phyloP scores from a whole-genome alignment of 1,140 invertebrate genomes.

The Ceratina japonica region DNA sequence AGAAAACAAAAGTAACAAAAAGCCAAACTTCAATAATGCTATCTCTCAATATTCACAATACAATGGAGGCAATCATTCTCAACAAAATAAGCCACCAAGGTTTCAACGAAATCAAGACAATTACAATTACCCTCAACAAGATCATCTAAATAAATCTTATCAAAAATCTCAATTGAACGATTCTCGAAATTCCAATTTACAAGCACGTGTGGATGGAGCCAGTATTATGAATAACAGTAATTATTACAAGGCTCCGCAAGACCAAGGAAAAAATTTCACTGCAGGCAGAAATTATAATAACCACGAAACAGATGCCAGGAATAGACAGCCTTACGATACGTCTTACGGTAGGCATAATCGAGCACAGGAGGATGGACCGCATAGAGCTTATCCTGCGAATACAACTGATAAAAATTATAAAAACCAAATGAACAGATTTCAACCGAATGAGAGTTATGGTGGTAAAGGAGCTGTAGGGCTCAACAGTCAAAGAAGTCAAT shows the following conservation, averaged over 20 bases:
- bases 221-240: conserved; percentile 50
- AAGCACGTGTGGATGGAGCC: conserved; percentile 56
- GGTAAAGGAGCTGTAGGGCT: conserved; percentile 46
- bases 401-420: conserved; percentile 68
- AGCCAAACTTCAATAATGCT: conserved; percentile 58
- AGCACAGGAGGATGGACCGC: conserved; percentile 57
- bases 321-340: conserved; percentile 61
- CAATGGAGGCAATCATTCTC: conserved; percentile 52
- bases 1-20: conserved; percentile 66
- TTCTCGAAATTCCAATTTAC: conserved; percentile 59
- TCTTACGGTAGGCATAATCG: conserved; percentile 66
- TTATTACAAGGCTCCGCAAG: conserved; percentile 55
- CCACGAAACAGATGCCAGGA: conserved; percentile 55
- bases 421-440: conserved; percentile 64
- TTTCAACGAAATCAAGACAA: conserved; percentile 73
- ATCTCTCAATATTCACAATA: conserved; percentile 60
- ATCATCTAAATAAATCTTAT: conserved; percentile 52
- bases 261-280: conserved; percentile 56
- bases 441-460: conserved; percentile 56
- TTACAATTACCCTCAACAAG: conserved; percentile 64
- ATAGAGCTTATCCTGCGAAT: conserved; percentile 59
- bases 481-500: conserved; percentile 64
- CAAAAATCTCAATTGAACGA: conserved; percentile 51
- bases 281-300: conserved; percentile 58
- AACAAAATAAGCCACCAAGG: conserved; percentile 74